Evolutionary conservation across 2,113 vertebrate species (phyloP).

Genomic region (Callorhinus ursinus): DNA sequence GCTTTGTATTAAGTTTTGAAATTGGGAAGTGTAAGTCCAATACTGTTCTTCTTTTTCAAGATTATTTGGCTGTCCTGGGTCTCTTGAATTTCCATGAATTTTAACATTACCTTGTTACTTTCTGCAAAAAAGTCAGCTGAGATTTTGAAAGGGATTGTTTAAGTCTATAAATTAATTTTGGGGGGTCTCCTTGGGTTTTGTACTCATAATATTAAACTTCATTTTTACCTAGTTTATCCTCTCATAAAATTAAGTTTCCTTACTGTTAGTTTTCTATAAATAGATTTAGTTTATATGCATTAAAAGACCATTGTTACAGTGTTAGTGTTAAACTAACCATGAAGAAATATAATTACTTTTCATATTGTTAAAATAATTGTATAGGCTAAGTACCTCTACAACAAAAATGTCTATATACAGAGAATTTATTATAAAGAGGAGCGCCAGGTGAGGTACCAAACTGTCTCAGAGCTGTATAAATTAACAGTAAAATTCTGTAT

Average conservation of each 20-base stretch:
- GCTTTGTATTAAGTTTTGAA: conserved; percentile 22
- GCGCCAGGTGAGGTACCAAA: background rate
- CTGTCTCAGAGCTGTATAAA: background rate
- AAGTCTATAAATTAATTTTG: background rate
- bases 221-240: conserved; percentile 5
- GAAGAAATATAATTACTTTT: conserved; percentile 21
- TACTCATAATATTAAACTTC: conserved; percentile 24
- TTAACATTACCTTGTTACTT: conserved; percentile 29
- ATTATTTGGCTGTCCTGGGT: background rate
- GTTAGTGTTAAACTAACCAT: conserved; percentile 1
- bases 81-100: conserved; percentile 26
- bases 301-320: background rate
- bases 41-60: background rate
- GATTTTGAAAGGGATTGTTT: conserved; percentile 24
- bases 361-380: conserved; percentile 4
- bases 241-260: background rate
- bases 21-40: background rate
- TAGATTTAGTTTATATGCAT: background rate
- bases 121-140: background rate
- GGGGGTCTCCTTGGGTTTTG: background rate
- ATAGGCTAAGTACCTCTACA: background rate
- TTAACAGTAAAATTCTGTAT: background rate
- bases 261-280: background rate
- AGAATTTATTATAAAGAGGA: background rate
- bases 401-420: background rate